Evolutionary conservation across 1,140 invertebrate species (phyloP), one percentile per base, ranked within the genome.

Genomic region (Rhyacophila brunnea): DNA sequence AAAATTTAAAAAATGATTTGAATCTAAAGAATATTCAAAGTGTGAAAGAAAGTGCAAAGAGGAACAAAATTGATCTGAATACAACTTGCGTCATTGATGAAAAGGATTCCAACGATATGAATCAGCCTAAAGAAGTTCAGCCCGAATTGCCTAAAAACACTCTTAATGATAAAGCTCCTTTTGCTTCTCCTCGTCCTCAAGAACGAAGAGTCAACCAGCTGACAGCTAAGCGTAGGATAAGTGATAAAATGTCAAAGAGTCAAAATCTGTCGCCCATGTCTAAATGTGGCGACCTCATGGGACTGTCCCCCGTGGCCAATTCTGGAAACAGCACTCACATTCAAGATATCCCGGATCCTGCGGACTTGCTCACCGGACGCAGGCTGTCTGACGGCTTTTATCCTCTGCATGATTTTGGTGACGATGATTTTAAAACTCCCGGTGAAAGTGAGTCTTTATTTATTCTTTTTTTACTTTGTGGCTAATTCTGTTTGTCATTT

Each of bases 251-350:
- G 20, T 28, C 34, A 15, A 58, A 58, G 18, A 38, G 23, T 10
- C 44, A 52, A 36, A 64, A 64, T 36, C 42, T 65, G 15, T 65
- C 63, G 5, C 63, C 63, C n/a, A 65, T 65, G 63, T 61, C 63
- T 1, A 46, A 51, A 17, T 65, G 47, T 34, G 63, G 63, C 0
- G 63, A 65, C 45, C 46, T 65, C 13, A 65, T 65, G 63, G 63
- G 63, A n/a, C 36, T 61, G 23, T 65, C 63, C 4, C 63, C 63
- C 4, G 46, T 58, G 13, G 9, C 43, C 6, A 46, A 56, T 10
- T 19, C 42, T 6, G 49, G 32, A 9, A 36, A 47, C n/a, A 43
- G 17, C 3, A 18, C 40, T 10, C 28, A 46, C 7, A 14, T 19
- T 9, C 11, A 17, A 2, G 19, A 18, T 1, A 43, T 43, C n/a